These are phyloP conservation scores for Drosophila cognata DNA, from an alignment of 2,888 invertebrate species.

Conservation along the genomic window DNA sequence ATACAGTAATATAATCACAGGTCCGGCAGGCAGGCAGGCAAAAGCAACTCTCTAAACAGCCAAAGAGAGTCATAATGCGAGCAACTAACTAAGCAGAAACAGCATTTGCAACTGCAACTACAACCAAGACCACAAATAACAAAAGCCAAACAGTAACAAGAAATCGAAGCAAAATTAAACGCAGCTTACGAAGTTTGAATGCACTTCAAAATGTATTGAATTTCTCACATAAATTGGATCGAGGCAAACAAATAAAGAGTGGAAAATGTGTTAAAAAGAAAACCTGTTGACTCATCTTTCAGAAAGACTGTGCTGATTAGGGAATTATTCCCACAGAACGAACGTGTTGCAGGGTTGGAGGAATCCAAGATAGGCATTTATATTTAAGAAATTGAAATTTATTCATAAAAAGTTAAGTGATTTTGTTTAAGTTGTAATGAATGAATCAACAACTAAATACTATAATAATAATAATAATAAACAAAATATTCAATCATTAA, in stretches of 20 bases:
- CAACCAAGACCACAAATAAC: constrained; percentile 35
- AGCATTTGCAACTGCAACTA: constrained; percentile 56
- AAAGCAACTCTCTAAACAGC: constrained; percentile 67
- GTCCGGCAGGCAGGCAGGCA: constrained; percentile 42
- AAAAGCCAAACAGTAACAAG: constrained; percentile 47
- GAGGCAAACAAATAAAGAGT: background rate
- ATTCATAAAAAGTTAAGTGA: background rate
- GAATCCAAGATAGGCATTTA: background rate
- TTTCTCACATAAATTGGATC: constrained; percentile 6
- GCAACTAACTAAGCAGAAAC: constrained; percentile 57
- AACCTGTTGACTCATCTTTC: constrained; percentile 25
- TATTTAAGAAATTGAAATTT: background rate
- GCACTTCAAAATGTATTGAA: constrained; percentile 30
- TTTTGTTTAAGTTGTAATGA: background rate
- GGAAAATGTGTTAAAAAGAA: background rate
- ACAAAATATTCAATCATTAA: background rate
- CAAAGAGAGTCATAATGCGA: constrained; percentile 70
- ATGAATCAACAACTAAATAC: background rate
- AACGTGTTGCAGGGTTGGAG: background rate
- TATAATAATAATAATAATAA: too few relatives aligned
- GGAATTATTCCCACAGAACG: background rate
- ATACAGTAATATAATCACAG: constrained; percentile 63
- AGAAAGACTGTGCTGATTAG: background rate
- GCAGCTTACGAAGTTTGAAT: constrained; percentile 36
- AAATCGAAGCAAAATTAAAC: constrained; percentile 32